Evolutionary conservation across 2,113 vertebrate species (phyloP).

Genomic region (Dicaeum eximium): DNA sequence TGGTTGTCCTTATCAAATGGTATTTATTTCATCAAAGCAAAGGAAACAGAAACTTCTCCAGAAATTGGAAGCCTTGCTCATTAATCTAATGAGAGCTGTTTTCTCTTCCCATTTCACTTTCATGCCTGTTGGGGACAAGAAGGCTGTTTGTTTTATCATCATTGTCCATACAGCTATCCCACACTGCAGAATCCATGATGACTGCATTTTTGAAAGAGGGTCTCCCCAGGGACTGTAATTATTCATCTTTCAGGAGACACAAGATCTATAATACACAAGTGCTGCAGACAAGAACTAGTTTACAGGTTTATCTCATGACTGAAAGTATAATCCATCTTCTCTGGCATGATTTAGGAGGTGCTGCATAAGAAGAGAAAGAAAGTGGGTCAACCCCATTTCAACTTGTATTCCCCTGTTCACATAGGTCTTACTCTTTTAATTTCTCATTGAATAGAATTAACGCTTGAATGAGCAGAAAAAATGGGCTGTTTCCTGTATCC

Average conservation of each 20-base stretch:
- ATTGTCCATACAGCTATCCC: conserved; percentile 59
- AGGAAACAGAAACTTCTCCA: conserved; percentile 35
- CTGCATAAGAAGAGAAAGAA: conserved; percentile 32
- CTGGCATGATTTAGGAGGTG: conserved; percentile 69
- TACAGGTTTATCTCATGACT: conserved; percentile 73
- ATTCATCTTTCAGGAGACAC: conserved; percentile 72
- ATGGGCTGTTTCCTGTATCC: not conserved
- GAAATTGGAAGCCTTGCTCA: conserved; percentile 41
- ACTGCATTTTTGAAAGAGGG: conserved; percentile 55
- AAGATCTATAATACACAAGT: conserved; percentile 72
- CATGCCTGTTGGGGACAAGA: conserved; percentile 63
- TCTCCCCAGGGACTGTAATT: conserved; percentile 66
- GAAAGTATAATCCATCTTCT: conserved; percentile 71
- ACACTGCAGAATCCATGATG: conserved; percentile 59
- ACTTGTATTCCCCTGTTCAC: conserved; percentile 1
- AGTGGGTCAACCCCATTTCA: conserved; percentile 42
- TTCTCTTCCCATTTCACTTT: conserved; percentile 56
- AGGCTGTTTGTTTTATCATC: conserved; percentile 51
- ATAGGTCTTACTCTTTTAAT: not conserved
- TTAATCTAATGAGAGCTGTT: conserved; percentile 53
- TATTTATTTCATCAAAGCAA: conserved; percentile 63
- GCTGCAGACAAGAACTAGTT: conserved; percentile 67
- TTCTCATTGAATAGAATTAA: not conserved
- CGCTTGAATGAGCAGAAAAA: not conserved
- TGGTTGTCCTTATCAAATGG: conserved; percentile 23